Evolutionary conservation across 2,797 vertebrate genomes (phyloP).

Genomic region (Peromyscus attwateri): DNA sequence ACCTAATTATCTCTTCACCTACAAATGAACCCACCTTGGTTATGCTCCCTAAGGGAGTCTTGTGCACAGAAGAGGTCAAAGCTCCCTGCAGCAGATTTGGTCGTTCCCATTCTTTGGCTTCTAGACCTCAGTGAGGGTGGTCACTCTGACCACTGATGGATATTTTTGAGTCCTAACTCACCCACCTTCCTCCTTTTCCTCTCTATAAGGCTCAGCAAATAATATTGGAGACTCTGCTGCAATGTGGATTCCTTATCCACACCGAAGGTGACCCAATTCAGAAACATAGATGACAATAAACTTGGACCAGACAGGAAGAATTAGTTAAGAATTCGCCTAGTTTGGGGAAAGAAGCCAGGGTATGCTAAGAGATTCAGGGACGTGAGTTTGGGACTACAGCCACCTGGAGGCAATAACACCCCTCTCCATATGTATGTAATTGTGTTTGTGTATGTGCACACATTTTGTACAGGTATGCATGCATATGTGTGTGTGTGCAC

Average conservation of each 20-base stretch:
- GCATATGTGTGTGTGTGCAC: background rate
- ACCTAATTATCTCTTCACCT: conserved; percentile 34
- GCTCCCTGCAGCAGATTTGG: background rate
- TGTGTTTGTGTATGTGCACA: background rate
- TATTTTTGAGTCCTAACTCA: conserved; percentile 10
- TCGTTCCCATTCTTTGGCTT: background rate
- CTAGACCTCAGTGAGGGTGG: background rate
- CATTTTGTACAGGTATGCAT: too few relatives aligned
- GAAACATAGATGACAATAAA: background rate
- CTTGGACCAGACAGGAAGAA: background rate
- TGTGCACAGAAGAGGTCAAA: background rate
- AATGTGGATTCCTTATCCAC: background rate
- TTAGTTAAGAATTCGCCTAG: background rate
- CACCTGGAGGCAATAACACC: background rate
- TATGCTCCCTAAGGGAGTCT: background rate
- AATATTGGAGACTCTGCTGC: background rate
- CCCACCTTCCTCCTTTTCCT: background rate
- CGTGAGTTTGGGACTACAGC: background rate
- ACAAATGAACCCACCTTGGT: background rate
- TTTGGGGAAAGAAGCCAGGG: background rate
- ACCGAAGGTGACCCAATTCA: background rate
- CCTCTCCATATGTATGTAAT: background rate
- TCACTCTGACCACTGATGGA: background rate
- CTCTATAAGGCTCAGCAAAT: conserved; percentile 34
- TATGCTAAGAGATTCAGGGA: background rate